A percentile compares a stretch with the other conserved stretches of the same genome.
Evolutionary conservation across 2,797 vertebrate genomes (phyloP).

Genomic region (Micropoecilia bifurca): DNA sequence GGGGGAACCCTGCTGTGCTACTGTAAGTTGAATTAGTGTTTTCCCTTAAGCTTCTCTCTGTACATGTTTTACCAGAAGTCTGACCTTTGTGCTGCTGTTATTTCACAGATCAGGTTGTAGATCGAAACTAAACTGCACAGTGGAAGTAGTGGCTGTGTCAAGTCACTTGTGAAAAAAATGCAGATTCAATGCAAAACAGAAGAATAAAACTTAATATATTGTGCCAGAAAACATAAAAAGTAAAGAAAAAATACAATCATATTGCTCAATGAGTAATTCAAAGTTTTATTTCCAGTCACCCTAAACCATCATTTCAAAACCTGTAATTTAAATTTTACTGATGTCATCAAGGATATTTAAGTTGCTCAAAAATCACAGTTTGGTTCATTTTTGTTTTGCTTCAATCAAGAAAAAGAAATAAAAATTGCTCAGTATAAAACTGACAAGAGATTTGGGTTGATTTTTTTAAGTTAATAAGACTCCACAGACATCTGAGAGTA

Average conservation of each 20-base stretch:
- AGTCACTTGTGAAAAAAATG: background rate
- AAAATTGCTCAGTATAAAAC: background rate
- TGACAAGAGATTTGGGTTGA: background rate
- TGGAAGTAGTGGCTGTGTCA: background rate
- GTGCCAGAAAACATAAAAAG: background rate
- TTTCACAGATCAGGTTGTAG: constrained; percentile 9
- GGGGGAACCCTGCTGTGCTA: constrained; percentile 65
- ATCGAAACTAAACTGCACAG: background rate
- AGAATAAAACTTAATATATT: background rate
- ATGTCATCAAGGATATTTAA: background rate
- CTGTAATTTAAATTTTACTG: background rate
- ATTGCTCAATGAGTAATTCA: background rate
- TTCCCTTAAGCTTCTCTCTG: constrained; percentile 62
- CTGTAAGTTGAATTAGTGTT: constrained; percentile 76
- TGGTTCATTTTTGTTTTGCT: background rate
- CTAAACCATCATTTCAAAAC: background rate
- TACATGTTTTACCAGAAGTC: constrained; percentile 33
- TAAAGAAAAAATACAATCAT: background rate
- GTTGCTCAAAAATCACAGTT: background rate
- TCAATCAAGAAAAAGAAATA: background rate
- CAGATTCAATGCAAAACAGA: background rate
- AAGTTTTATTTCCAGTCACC: background rate
- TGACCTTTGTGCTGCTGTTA: constrained; percentile 11
- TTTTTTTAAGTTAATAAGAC: background rate
- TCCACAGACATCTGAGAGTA: background rate